phyloP scores from a whole-genome alignment of 2,797 vertebrate genomes.

The Simalia tracyae region DNA sequence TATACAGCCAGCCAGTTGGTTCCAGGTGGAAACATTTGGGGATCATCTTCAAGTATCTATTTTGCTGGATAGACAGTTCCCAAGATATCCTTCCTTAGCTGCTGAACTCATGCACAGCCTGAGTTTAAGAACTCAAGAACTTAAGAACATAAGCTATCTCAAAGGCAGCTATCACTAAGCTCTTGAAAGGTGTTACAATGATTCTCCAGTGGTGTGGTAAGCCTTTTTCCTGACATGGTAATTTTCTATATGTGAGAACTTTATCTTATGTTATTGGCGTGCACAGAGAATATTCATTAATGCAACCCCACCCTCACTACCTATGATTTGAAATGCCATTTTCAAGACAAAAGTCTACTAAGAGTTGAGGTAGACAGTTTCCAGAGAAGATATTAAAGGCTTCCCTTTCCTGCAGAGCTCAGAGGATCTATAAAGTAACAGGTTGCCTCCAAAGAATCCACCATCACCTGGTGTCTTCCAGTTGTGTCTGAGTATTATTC shows the following conservation, averaged over 20 bases:
- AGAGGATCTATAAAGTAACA: not conserved
- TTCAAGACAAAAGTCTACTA: not conserved
- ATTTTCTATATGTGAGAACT: not conserved
- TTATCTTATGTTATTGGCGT: not conserved
- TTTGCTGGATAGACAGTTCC: slow-evolving; percentile 1
- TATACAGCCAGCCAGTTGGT: not conserved
- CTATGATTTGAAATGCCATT: not conserved
- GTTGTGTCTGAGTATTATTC: not conserved
- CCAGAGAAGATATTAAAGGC: not conserved
- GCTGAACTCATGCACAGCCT: not conserved
- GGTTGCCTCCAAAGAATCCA: not conserved
- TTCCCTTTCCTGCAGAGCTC: not conserved
- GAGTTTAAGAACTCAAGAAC: not conserved
- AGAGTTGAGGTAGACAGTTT: not conserved
- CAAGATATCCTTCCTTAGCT: not conserved
- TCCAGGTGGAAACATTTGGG: slow-evolving; percentile 35
- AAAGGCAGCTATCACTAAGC: not conserved
- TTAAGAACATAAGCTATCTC: not conserved
- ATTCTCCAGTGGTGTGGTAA: not conserved
- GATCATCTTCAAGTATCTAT: not conserved
- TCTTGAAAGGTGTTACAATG: not conserved
- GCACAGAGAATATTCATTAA: not conserved
- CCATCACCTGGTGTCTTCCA: not conserved
- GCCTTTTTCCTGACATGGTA: not conserved
- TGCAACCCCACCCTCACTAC: not conserved